Conservation (phyloP, 64 coral and sea anemone species). For the Montipora cactus region DNA sequence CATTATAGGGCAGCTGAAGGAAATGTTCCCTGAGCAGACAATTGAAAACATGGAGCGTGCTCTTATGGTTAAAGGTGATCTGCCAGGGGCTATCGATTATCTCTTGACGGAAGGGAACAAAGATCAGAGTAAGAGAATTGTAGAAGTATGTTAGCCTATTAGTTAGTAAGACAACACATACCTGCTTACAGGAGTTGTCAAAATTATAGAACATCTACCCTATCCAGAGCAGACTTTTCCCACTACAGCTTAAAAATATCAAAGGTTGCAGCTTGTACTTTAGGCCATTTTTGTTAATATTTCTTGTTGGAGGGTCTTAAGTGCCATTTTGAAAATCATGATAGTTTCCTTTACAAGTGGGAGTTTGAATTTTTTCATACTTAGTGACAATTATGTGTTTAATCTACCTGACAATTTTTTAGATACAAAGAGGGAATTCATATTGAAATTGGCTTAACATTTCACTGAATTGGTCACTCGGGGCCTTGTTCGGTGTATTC, state of each 20-base stretch:
- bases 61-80: too few relatives aligned
- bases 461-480: slow-evolving; percentile 18
- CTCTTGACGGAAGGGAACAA: slow-evolving; percentile 18
- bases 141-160: neutral
- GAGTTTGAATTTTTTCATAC: slow-evolving; percentile 20
- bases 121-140: slow-evolving; percentile 23
- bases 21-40: too few relatives aligned
- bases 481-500: slow-evolving; percentile 19
- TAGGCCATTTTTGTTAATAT: slow-evolving; percentile 17
- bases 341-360: slow-evolving; percentile 15
- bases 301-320: slow-evolving; percentile 5
- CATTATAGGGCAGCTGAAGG: too few relatives aligned
- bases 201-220: slow-evolving; percentile 19
- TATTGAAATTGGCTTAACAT: slow-evolving; percentile 16
- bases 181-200: slow-evolving; percentile 5
- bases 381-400: neutral
- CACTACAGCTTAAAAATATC: slow-evolving; percentile 7
- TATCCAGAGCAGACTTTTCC: slow-evolving; percentile 19
- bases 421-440: slow-evolving; percentile 19
- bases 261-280: slow-evolving; percentile 1
- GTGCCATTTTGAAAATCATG: slow-evolving; percentile 11
- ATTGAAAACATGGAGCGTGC: too few relatives aligned
- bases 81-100: too few relatives aligned
- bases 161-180: slow-evolving; percentile 6
- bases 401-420: slow-evolving; percentile 13